These are phyloP conservation scores for Drosophila lowei DNA, from an alignment of 1,140 invertebrate species.

Conservation along the genomic window DNA sequence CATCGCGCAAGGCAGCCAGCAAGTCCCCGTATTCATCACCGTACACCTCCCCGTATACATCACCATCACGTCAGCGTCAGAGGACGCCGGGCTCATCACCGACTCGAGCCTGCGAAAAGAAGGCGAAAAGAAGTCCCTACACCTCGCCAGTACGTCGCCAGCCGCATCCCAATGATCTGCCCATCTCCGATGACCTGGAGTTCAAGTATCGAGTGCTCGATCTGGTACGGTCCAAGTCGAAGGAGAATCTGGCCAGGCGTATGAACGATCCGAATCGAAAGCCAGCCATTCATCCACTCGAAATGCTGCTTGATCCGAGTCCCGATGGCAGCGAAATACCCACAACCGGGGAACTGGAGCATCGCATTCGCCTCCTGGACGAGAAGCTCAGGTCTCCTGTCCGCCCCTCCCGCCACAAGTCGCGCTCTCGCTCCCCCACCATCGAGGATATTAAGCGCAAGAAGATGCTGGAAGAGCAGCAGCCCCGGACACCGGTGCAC, in stretches of 20 bases:
- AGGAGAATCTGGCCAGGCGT: constrained; percentile 61
- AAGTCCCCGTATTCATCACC: constrained; percentile 65
- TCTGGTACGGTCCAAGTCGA: constrained; percentile 72
- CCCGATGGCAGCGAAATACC: constrained; percentile 70
- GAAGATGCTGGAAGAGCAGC: constrained; percentile 57
- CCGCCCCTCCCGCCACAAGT: constrained; percentile 32
- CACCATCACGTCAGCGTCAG: constrained; percentile 41
- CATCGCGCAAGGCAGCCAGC: constrained; percentile 15
- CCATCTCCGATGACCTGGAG: constrained; percentile 67
- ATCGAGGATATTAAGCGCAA: constrained; percentile 72
- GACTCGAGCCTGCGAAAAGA: constrained; percentile 21
- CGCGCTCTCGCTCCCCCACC: constrained; percentile 68
- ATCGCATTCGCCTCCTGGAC: constrained; percentile 70
- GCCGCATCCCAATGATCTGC: constrained; percentile 54
- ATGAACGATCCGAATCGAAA: constrained; percentile 64
- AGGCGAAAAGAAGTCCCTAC: constrained; percentile 40
- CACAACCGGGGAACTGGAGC: constrained; percentile 73
- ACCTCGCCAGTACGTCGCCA: constrained; percentile 58
- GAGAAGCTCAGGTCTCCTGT: constrained; percentile 60
- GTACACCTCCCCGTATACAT: constrained; percentile 52
- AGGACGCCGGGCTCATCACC: constrained; percentile 63
- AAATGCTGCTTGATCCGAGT: constrained; percentile 76
- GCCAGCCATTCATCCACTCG: constrained; percentile 71
- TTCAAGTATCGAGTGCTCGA: constrained; percentile 74
- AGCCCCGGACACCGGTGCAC: constrained; percentile 61